These are phyloP conservation scores for Nephotettix cincticeps DNA, from an alignment of 1,140 invertebrate species.

Conservation along the genomic window DNA sequence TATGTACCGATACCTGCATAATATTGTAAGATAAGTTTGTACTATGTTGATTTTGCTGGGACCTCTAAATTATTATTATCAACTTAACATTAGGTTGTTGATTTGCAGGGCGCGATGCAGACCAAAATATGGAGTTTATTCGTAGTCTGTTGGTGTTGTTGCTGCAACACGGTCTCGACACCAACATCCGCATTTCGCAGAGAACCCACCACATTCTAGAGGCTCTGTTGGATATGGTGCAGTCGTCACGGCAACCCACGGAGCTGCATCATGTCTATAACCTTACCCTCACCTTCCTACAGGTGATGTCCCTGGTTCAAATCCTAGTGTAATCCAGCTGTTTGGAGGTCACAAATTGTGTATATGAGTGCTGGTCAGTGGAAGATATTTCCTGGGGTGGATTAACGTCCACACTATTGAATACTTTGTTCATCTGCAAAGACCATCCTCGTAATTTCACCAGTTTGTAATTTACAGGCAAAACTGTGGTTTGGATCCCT, in stretches of 20 bases:
- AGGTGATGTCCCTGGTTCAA: conserved; percentile 45
- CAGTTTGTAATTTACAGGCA: too few relatives aligned
- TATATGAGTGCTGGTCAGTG: conserved; percentile 33
- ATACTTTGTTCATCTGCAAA: too few relatives aligned
- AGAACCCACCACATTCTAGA: conserved; percentile 66
- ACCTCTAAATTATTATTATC: too few relatives aligned
- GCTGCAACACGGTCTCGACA: conserved; percentile 67
- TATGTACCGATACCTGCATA: too few relatives aligned
- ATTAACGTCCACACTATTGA: too few relatives aligned
- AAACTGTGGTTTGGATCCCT: too few relatives aligned
- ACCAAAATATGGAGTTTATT: conserved; percentile 65
- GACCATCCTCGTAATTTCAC: too few relatives aligned
- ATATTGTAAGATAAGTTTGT: too few relatives aligned
- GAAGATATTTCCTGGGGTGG: not conserved
- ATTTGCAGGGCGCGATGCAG: conserved; percentile 54
- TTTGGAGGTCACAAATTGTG: too few relatives aligned
- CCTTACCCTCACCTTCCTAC: conserved; percentile 63
- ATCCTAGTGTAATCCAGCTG: too few relatives aligned
- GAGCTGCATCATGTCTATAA: conserved; percentile 70
- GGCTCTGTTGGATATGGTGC: conserved; percentile 67
- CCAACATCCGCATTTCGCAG: conserved; percentile 55
- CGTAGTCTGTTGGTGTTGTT: conserved; percentile 65
- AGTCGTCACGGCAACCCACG: conserved; percentile 60
- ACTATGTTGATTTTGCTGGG: too few relatives aligned
- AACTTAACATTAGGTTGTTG: conserved; percentile 23